Conservation (phyloP, 2,888 invertebrate genomes). For the Entomobrya multifasciata region DNA sequence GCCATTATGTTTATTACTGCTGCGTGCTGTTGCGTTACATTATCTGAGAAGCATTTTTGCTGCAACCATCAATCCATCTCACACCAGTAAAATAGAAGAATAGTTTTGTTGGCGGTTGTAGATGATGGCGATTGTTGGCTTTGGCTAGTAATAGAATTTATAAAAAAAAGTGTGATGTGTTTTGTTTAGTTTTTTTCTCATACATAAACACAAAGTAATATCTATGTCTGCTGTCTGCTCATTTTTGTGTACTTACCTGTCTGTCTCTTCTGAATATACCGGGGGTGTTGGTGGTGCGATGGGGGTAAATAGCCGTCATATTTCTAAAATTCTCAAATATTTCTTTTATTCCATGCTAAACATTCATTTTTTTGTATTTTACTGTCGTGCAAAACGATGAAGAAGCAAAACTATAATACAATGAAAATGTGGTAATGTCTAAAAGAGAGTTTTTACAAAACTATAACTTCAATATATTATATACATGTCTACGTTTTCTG, state of each 20-base stretch:
- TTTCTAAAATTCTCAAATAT: constrained; percentile 32
- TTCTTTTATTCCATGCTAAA: constrained; percentile 24
- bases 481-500: neutral
- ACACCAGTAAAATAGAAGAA: constrained; percentile 27
- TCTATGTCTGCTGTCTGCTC: neutral
- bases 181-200: constrained; percentile 38
- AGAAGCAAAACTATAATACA: constrained; percentile 18
- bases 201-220: constrained; percentile 23
- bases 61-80: constrained; percentile 27
- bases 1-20: constrained; percentile 46
- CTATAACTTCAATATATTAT: neutral
- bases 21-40: constrained; percentile 63
- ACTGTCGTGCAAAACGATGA: constrained; percentile 27
- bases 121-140: constrained; percentile 34
- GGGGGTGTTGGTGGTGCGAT: neutral
- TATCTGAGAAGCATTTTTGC: constrained; percentile 34
- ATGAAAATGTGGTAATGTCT: constrained; percentile 49
- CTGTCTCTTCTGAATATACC: neutral
- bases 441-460: neutral
- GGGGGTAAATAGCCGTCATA: constrained; percentile 32
- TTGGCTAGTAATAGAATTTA: constrained; percentile 49
- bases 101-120: constrained; percentile 39
- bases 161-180: constrained; percentile 52
- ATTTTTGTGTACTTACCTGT: no score
- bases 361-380: constrained; percentile 5